phyloP scores from a whole-genome alignment of 2,888 invertebrate species.

The Graphium colonna region DNA sequence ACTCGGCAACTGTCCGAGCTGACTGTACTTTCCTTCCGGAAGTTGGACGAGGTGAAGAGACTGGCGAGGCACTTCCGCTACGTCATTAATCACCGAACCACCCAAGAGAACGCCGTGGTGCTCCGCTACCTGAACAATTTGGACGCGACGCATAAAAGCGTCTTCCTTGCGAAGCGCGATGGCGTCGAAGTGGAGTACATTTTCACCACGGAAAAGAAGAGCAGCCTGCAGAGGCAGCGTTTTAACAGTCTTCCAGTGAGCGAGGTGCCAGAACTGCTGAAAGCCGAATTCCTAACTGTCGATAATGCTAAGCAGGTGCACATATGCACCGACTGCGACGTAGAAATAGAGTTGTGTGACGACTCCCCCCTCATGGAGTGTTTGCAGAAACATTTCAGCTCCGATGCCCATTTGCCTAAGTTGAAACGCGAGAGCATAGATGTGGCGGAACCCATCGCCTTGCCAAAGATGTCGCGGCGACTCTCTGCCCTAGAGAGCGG shows the following conservation, averaged over 20 bases:
- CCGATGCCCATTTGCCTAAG: constrained; percentile 62
- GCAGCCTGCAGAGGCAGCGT: constrained; percentile 63
- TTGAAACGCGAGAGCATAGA: constrained; percentile 67
- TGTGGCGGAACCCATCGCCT: constrained; percentile 61
- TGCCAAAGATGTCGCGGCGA: constrained; percentile 69
- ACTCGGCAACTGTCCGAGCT: constrained; percentile 49
- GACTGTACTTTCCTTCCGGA: constrained; percentile 63
- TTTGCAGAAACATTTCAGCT: constrained; percentile 63
- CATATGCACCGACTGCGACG: constrained; percentile 68
- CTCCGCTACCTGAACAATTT: constrained; percentile 52
- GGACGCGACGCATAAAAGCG: constrained; percentile 54
- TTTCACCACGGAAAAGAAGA: constrained; percentile 71
- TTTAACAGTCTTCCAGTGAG: constrained; percentile 71
- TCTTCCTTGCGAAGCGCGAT: constrained; percentile 59
- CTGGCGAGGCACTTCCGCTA: constrained; percentile 59
- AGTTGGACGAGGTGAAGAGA: constrained; percentile 61
- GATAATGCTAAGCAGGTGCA: constrained; percentile 67
- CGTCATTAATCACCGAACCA: constrained; percentile 55
- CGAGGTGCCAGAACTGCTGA: constrained; percentile 67
- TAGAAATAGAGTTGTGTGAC: constrained; percentile 66
- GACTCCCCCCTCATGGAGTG: constrained; percentile 71
- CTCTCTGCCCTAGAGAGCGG: constrained; percentile 62
- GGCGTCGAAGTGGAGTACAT: constrained; percentile 69
- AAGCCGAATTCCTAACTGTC: constrained; percentile 53
- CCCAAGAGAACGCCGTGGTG: constrained; percentile 48